Evolutionary conservation across 2,888 invertebrate species (phyloP).

Genomic region (Ariolimax columbianus): DNA sequence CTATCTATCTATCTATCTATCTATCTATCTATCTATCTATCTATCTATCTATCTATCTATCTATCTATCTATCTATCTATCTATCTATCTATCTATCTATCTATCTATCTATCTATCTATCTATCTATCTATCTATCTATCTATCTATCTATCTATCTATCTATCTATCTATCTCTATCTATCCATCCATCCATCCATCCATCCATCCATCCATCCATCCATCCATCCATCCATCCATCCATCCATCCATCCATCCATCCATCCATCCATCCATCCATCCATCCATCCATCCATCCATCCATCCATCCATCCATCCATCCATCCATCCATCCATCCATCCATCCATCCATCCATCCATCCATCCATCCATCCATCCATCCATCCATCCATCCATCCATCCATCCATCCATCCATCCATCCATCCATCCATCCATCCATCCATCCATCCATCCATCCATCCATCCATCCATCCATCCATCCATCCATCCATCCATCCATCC

Average conservation of each 20-base stretch:
- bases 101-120: too few species aligned
- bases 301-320: background rate
- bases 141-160: too few species aligned
- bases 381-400: background rate
- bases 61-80: too few species aligned
- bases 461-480: background rate
- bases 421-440: background rate
- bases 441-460: background rate
- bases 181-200: too few species aligned
- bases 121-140: too few species aligned
- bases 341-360: background rate
- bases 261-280: constrained; percentile 10
- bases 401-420: background rate
- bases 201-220: background rate
- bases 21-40: too few species aligned
- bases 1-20: too few species aligned
- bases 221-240: constrained; percentile 14
- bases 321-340: background rate
- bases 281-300: background rate
- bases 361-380: background rate
- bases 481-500: background rate
- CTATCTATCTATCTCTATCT: too few species aligned
- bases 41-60: too few species aligned
- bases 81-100: too few species aligned
- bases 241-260: constrained; percentile 14